Evolutionary conservation across 2,888 invertebrate species (phyloP), one percentile per base, ranked within the genome.

Genomic region (Lepas anatifera): DNA sequence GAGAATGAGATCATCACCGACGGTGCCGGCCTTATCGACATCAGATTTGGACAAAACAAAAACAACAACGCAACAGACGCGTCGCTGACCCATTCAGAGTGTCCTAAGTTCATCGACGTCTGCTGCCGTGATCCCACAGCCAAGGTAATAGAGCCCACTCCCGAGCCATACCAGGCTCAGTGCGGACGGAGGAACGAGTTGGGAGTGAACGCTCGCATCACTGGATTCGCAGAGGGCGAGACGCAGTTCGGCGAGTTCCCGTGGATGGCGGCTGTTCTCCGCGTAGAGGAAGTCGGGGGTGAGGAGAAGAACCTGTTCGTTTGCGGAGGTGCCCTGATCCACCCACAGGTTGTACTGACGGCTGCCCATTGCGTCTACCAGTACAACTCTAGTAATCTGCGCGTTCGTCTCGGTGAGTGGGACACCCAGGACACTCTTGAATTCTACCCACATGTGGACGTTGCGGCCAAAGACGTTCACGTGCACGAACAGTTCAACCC

Each of bases 281-380:
- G 72, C 32, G 71, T 52, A 22, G 75, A 76, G 64, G 70, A 70
- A 27, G 73, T 70, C 16, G 70, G 67, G 27, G 71, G 71, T 11
- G 71, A 72, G 43, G 73, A 73, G 41, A 64, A 64, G 64, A 77
- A 84, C 75, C 81, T 85, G 43, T 92, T 90, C 79, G 84, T 88
- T 27, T 92, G 92, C 58, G 92, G 92, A 0, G 92, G 90, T 0
- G 86, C 91, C 0, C 80, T 93, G 11, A 90, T 93, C 74, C 88
- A 90, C 73, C 87, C 87, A 0, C 82, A 81, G 69, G 89, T 89
- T 0, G 89, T 90, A 0, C 77, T 93, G 6, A 93, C 93, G 0
- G 89, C 90, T 0, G 91, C 90, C 0, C 93, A 94, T 79, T 89
- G 89, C 77, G 86, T 90, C 13, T 78, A 64, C 6, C n/a, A n/a